These are phyloP conservation scores for Troglohyphantes excavatus DNA, from an alignment of 2,888 invertebrate species.

Conservation along the genomic window DNA sequence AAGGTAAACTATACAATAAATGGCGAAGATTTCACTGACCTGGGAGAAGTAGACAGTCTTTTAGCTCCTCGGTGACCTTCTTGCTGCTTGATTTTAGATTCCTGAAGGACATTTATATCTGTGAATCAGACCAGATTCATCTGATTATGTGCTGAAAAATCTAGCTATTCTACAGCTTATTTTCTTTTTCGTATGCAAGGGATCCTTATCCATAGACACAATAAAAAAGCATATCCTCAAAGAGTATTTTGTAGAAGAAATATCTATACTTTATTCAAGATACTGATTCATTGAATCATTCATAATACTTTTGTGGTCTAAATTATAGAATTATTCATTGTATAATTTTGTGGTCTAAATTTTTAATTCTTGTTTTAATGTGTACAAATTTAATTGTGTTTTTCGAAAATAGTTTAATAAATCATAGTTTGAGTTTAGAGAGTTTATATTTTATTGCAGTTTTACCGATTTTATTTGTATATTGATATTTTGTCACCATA, in stretches of 20 bases:
- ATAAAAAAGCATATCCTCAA: neutral
- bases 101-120: constrained; percentile 14
- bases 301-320: no score
- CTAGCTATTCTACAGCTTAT: neutral
- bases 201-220: constrained; percentile 2
- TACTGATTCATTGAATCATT: neutral
- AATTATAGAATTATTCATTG: neutral
- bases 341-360: neutral
- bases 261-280: neutral
- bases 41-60: constrained; percentile 78
- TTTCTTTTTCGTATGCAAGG: neutral
- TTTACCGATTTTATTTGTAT: no score
- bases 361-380: constrained; percentile 1
- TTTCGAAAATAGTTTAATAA: neutral
- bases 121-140: constrained; percentile 14
- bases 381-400: neutral
- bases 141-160: neutral
- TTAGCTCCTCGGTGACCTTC: constrained; percentile 71
- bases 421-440: neutral
- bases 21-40: constrained; percentile 70
- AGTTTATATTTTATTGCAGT: neutral
- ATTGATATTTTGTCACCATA: neutral
- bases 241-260: neutral
- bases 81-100: neutral
- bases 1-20: constrained; percentile 77